Base-by-base conservation (phyloP, 2,888 invertebrate genomes). In the Cordilura impudica region DNA sequence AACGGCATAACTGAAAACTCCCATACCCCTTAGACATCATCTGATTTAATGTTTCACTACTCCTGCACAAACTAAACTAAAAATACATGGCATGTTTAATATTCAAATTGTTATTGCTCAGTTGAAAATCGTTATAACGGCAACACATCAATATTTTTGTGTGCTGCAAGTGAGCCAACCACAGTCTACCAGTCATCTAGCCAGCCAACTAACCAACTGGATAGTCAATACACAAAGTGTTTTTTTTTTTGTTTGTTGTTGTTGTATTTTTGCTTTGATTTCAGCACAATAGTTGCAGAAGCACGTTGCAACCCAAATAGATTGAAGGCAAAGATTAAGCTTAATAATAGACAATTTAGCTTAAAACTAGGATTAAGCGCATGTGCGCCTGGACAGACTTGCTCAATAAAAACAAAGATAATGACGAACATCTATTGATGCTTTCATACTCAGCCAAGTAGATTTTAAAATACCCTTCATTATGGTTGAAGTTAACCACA, bases 81-180 rank as follows among this genome's bases (percentile, higher is more conserved):
- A 71, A 61, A 43, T 12, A 23, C 12, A 2, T 76, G 75, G 72
- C 73, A 76, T 75, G 72, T 77, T 81, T 79, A 76, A 78, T 81
- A 81, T 82, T 82, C 81, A 81, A 82, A 82, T 78, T 81, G 80
- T 78, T 81, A 78, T 79, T 74, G 75, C 81, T 77, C 71, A 53
- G 71, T 67, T 61, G 76, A 78, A 81, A 81, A 82, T 78, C 78
- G 70, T 67, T 69, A 78, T 80, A 81, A 81, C 82, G 80, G 78
- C 81, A 81, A 73, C 75, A 67, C 75, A 78, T 63, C 69, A 69
- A 75, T 76, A 49, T 56, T 60, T 58, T 31, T 16, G 3, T 8
- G 47, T 45, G 26, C 18, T 66, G 39, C 72, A 71, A 75, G 72
- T 69, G 26, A 63, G 69, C 53, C 61, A 74, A 6, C n/a, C n/a